These are phyloP conservation scores for Bimastos eiseni DNA, from an alignment of 2,888 invertebrate species.

Conservation along the genomic window DNA sequence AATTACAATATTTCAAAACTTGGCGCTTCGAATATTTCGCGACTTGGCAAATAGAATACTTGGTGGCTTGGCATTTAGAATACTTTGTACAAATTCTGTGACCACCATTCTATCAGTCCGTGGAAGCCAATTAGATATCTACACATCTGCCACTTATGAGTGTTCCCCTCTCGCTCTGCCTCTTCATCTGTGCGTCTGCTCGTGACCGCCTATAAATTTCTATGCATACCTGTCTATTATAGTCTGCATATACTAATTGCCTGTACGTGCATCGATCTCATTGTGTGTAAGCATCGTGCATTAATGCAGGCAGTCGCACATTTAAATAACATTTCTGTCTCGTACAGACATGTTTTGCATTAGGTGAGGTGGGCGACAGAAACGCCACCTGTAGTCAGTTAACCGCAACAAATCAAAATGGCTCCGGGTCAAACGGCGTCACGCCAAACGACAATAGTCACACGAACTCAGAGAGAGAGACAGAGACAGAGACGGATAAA, in stretches of 20 bases:
- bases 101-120: no score
- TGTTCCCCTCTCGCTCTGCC: neutral
- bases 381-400: neutral
- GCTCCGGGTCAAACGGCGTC: neutral
- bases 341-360: neutral
- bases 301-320: neutral
- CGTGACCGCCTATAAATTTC: slow-evolving; percentile 9
- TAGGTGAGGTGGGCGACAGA: neutral
- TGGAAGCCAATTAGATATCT: no score
- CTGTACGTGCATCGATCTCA: neutral
- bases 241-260: slow-evolving; percentile 13
- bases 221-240: slow-evolving; percentile 26
- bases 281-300: neutral
- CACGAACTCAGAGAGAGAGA: neutral
- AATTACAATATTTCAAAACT: no score
- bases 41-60: no score
- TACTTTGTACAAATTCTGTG: no score
- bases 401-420: slow-evolving; percentile 13
- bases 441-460: neutral
- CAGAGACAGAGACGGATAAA: no score
- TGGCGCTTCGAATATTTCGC: no score
- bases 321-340: slow-evolving; percentile 4
- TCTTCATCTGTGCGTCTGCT: neutral
- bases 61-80: no score
- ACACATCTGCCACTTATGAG: neutral